Conservation (phyloP, 30 jellyfish, hydroid and myxozoan species). For the Hydractinia symbiolongicarpus region DNA sequence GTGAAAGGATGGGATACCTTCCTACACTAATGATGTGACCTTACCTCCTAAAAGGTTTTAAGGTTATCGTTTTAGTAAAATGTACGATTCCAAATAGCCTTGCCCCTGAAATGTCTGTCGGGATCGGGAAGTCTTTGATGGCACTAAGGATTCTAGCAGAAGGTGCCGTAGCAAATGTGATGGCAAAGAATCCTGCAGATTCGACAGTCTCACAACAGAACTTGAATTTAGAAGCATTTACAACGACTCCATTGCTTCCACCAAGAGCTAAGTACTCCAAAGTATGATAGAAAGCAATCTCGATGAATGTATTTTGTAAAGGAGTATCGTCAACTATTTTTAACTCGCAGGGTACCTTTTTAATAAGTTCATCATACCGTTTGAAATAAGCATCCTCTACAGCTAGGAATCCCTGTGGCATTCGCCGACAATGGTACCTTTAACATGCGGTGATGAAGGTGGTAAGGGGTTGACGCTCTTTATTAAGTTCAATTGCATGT, state of each 20-base stretch:
- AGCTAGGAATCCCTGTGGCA: conserved; percentile 32
- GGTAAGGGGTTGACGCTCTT: conserved; percentile 2
- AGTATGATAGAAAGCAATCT: not conserved
- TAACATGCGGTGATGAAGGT: conserved; percentile 2
- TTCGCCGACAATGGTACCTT: not conserved
- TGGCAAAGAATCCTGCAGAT: not conserved
- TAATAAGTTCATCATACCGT: conserved; percentile 33
- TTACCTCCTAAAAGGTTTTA: not conserved
- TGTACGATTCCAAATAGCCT: not conserved
- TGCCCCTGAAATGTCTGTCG: not conserved
- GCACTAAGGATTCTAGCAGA: not conserved
- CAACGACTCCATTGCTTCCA: not conserved
- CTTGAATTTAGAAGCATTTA: not conserved
- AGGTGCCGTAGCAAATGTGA: not conserved
- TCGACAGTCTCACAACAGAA: conserved; percentile 7
- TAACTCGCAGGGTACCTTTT: not conserved
- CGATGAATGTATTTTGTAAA: not conserved
- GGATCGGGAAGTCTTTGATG: not conserved
- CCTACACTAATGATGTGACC: not conserved
- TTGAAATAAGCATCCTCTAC: conserved; percentile 24
- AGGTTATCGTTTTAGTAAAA: not conserved
- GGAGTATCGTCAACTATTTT: conserved; percentile 22
- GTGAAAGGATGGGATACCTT: not conserved
- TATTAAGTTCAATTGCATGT: conserved; percentile 14
- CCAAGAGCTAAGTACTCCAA: conserved; percentile 3